Conservation (phyloP, 2,113 vertebrate species). For the Aldabrachelys gigantea region DNA sequence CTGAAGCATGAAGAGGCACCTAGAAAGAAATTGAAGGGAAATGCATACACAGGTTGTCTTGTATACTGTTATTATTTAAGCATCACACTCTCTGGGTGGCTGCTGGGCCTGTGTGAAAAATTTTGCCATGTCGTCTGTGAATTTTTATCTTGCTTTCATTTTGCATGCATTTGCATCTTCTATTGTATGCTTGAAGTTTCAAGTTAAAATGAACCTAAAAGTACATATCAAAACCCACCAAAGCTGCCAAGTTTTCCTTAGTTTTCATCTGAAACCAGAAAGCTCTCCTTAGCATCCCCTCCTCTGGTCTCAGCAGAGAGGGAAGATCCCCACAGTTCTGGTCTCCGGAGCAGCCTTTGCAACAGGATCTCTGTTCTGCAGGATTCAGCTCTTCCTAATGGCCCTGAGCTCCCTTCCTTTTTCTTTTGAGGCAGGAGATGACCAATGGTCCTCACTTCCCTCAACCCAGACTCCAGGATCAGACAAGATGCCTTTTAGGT, state of each 20-base stretch:
- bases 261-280: not conserved
- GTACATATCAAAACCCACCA: not conserved
- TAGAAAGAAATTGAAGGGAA: not conserved
- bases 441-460: not conserved
- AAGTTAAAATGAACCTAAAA: slow-evolving; percentile 44
- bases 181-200: not conserved
- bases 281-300: not conserved
- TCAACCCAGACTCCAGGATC: not conserved
- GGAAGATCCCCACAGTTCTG: not conserved
- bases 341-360: not conserved
- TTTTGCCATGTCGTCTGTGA: slow-evolving; percentile 12
- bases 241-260: not conserved
- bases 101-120: slow-evolving; percentile 35
- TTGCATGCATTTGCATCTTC: slow-evolving; percentile 28
- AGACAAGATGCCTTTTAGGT: not conserved
- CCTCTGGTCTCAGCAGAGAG: not conserved
- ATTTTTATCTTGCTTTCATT: slow-evolving; percentile 48
- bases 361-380: not conserved
- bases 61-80: not conserved
- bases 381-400: not conserved
- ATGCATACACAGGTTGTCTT: not conserved
- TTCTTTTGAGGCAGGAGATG: not conserved
- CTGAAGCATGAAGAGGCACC: not conserved
- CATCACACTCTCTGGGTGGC: not conserved
- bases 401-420: not conserved